Evolutionary conservation across 2,113 vertebrate species (phyloP).

Genomic region (Ramphastos sulfuratus): DNA sequence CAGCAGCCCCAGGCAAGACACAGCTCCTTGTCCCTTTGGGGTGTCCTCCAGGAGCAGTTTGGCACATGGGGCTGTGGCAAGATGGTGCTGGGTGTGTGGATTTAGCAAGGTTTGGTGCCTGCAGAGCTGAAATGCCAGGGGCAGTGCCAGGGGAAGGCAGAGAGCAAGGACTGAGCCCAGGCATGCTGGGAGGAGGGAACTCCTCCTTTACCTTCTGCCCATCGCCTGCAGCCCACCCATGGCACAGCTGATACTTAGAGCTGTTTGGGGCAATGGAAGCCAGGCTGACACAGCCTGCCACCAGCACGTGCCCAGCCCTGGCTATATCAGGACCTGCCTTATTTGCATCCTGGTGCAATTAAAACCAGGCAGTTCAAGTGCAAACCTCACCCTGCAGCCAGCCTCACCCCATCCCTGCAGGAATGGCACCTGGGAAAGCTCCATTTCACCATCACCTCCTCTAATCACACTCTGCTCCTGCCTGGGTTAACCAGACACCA

Average conservation of each 20-base stretch:
- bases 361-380: not conserved
- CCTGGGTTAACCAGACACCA: not conserved
- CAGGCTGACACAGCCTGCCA: not conserved
- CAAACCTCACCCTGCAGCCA: not conserved
- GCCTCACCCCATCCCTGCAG: not conserved
- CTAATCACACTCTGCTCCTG: fast-evolving
- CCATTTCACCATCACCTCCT: fast-evolving
- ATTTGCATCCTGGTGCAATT: conserved; percentile 1
- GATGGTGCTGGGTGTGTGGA: not conserved
- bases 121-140: not conserved
- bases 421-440: not conserved
- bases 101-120: not conserved
- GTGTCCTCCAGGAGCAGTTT: fast-evolving
- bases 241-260: not conserved
- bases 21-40: fast-evolving
- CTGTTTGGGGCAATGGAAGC: not conserved
- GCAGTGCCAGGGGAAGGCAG: not conserved
- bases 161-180: not conserved
- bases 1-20: not conserved
- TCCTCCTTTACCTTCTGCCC: not conserved
- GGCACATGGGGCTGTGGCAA: not conserved
- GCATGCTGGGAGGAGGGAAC: not conserved
- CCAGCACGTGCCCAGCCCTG: not conserved
- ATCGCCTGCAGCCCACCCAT: not conserved
- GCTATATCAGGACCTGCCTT: not conserved